Evolutionary conservation across 2,797 vertebrate genomes (phyloP).

Genomic region (Phoebastria nigripes): DNA sequence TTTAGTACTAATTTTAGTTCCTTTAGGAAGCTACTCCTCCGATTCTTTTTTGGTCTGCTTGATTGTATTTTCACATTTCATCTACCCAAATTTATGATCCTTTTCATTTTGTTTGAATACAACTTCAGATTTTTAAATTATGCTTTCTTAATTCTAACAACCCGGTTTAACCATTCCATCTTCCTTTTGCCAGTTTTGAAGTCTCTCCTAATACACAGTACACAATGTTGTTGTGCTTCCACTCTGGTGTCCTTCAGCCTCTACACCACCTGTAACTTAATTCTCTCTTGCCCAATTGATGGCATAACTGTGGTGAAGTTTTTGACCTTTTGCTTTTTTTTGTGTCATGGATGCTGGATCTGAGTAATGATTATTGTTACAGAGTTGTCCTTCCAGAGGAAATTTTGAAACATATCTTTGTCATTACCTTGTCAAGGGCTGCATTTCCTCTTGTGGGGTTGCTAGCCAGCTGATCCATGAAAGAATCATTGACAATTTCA

Average conservation of each 20-base stretch:
- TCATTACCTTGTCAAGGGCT: neutral
- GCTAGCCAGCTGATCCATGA: neutral
- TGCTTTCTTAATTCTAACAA: neutral
- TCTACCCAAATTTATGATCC: neutral
- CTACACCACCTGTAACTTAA: neutral
- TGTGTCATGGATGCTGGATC: neutral
- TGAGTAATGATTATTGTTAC: neutral
- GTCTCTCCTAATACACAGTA: neutral
- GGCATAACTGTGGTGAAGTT: neutral
- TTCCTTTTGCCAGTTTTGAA: neutral
- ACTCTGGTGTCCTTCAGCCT: neutral
- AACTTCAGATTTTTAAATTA: neutral
- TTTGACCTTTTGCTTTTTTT: neutral
- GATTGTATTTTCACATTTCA: neutral
- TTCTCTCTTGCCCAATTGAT: neutral
- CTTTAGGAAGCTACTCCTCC: neutral
- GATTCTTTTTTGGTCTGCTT: neutral
- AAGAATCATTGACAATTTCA: neutral
- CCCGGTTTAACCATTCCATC: neutral
- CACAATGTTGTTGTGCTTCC: neutral
- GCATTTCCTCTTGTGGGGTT: neutral
- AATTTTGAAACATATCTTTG: neutral
- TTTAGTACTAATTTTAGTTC: neutral
- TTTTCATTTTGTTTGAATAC: neutral
- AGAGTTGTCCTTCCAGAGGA: neutral